Base-by-base conservation (phyloP, 2,113 vertebrate genomes). In the Gambusia holbrooki region DNA sequence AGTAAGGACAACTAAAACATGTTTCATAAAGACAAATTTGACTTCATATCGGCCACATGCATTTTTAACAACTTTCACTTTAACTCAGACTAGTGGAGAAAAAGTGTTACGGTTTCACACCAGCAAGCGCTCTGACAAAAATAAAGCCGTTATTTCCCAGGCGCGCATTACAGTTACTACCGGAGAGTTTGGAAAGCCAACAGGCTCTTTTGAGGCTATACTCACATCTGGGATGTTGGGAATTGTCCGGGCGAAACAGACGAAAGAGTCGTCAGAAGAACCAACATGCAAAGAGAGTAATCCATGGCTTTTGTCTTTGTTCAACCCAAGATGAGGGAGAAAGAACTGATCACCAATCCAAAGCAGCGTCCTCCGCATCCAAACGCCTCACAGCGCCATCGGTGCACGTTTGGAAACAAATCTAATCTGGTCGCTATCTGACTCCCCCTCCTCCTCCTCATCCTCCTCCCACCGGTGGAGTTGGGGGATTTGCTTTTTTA, bases 331-430 rank as follows among this genome's bases (percentile, higher is more conserved):
- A 75, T 6, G 64, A 61, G 14, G 28, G 63, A 71, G 64, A 35
- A 28, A 63, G 40, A 84, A 3, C 30, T 4, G 58, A 78, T 62
- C 69, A 81, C 73, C 77, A 85, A 86, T 79, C 86, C 92, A 84
- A 58, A 58, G 51, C 70, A 48, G 73, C 81, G 65, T 76, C 71
- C 71, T 74, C 76, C 77, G 85, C 69, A 81, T 73, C 58, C 77
- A 79, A 81, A 85, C 87, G 84, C 84, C 77, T 90, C 85, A 90
- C 80, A 79, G 73, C 84, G 89, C 87, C 89, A 90, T 89, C 89
- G 82, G 88, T 88, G 91, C 90, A 89, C 87, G 85, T 87, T 85
- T 90, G 83, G 84, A 87, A 81, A 85, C 90, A 86, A 89, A 92
- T 90, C 90, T 89, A 81, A 86, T 85, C 85, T 71, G 83, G 70